phyloP scores from a whole-genome alignment of 2,888 invertebrate species.

The Cantharis rustica region DNA sequence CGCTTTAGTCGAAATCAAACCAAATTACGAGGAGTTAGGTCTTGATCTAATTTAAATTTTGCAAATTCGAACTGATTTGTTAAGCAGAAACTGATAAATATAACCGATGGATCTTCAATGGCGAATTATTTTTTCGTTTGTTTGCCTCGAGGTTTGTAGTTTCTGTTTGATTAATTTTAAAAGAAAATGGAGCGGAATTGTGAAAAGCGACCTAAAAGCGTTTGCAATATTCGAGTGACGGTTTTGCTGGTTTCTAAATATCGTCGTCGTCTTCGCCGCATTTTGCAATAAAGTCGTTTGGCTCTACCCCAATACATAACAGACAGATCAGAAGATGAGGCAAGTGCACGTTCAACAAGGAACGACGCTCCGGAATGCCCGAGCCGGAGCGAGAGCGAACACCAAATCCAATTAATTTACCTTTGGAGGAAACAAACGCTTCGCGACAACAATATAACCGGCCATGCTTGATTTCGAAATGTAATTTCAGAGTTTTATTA shows the following conservation, averaged over 20 bases:
- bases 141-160: not conserved
- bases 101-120: constrained; percentile 15
- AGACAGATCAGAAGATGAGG: constrained; percentile 36
- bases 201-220: not conserved
- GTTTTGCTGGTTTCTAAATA: constrained; percentile 37
- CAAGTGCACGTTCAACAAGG: constrained; percentile 26
- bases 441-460: constrained; percentile 40
- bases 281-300: constrained; percentile 38
- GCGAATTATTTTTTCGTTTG: not conserved
- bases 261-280: constrained; percentile 33
- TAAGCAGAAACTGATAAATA: constrained; percentile 12
- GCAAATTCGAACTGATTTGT: constrained; percentile 26
- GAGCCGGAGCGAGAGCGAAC: constrained; percentile 21
- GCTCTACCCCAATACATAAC: constrained; percentile 36
- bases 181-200: not conserved
- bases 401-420: constrained; percentile 45
- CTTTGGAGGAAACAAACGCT: constrained; percentile 41
- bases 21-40: constrained; percentile 35
- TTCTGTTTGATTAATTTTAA: not conserved
- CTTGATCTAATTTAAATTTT: constrained; percentile 37
- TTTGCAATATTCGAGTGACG: constrained; percentile 33
- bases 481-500: constrained; percentile 40
- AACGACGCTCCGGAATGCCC: not conserved
- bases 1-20: constrained; percentile 35
- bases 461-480: constrained; percentile 39